These are phyloP conservation scores for Scaptodrosophila latifasciaeformis DNA, from an alignment of 2,888 invertebrate genomes.

Conservation along the genomic window DNA sequence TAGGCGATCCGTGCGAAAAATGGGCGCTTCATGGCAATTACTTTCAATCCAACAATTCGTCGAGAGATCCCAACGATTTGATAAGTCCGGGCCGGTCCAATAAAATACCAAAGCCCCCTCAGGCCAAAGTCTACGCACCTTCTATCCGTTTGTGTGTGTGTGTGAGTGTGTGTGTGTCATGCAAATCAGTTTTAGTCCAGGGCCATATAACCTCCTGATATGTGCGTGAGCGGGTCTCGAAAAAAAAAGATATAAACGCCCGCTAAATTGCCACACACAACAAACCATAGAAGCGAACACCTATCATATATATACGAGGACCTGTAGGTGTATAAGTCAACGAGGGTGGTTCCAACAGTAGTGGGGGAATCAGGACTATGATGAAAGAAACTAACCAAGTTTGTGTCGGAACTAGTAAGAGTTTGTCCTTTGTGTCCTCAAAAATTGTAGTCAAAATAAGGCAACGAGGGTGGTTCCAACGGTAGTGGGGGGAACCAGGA, in stretches of 20 bases:
- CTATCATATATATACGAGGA: slow-evolving; percentile 29
- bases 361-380: too few species aligned
- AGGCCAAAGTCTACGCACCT: slow-evolving; percentile 56
- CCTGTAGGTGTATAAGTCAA: too few species aligned
- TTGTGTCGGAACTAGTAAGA: too few species aligned
- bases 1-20: slow-evolving; percentile 73
- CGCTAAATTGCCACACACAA: slow-evolving; percentile 15
- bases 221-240: not conserved
- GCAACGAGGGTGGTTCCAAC: too few species aligned
- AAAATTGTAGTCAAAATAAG: too few species aligned
- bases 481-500: too few species aligned
- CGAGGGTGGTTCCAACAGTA: too few species aligned
- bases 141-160: slow-evolving; percentile 21
- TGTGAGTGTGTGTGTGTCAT: slow-evolving; percentile 25
- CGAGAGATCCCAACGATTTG: slow-evolving; percentile 54
- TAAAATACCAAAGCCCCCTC: too few species aligned
- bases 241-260: not conserved
- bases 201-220: slow-evolving; percentile 8
- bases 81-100: slow-evolving; percentile 40
- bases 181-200: slow-evolving; percentile 45
- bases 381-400: too few species aligned
- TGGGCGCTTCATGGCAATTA: slow-evolving; percentile 72
- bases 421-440: too few species aligned
- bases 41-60: slow-evolving; percentile 61
- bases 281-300: slow-evolving; percentile 6